phyloP scores from a whole-genome alignment of 2,113 vertebrate species.

The Lampris incognitus region DNA sequence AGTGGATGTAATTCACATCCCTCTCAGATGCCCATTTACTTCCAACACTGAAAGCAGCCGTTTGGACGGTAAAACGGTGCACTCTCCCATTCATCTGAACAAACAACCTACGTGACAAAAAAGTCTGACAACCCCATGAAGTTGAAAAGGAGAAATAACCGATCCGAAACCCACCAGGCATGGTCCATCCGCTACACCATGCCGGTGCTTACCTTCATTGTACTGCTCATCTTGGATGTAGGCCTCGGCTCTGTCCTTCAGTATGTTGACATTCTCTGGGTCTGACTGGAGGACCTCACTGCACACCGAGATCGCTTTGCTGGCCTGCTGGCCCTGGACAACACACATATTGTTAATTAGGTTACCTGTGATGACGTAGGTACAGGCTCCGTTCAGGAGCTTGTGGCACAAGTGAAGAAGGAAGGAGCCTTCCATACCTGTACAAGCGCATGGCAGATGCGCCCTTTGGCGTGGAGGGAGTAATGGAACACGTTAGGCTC shows the following conservation, averaged over 20 bases:
- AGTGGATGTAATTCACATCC: background rate
- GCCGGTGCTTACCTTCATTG: conserved; percentile 88
- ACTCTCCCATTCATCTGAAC: background rate
- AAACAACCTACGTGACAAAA: background rate
- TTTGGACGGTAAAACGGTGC: background rate
- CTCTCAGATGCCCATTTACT: background rate
- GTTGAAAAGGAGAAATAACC: background rate
- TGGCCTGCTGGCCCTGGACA: conserved; percentile 85
- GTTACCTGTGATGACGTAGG: too few species aligned
- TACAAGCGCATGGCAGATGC: conserved; percentile 93
- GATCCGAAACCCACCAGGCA: background rate
- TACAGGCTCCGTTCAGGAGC: too few species aligned
- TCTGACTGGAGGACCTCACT: conserved; percentile 88
- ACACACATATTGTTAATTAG: background rate
- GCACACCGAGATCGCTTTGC: conserved; percentile 88
- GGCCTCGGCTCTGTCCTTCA: conserved; percentile 95
- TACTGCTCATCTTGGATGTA: conserved; percentile 93
- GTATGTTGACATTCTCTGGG: conserved; percentile 87
- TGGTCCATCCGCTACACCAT: background rate
- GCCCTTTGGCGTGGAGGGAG: conserved; percentile 88
- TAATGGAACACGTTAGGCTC: conserved; percentile 88
- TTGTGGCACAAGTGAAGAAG: background rate
- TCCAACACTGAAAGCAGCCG: too few species aligned
- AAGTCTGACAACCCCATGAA: background rate
- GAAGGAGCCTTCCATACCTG: conserved; percentile 79